Conservation (phyloP, 2,888 invertebrate species). For the Ommatoiulus sabulosus region DNA sequence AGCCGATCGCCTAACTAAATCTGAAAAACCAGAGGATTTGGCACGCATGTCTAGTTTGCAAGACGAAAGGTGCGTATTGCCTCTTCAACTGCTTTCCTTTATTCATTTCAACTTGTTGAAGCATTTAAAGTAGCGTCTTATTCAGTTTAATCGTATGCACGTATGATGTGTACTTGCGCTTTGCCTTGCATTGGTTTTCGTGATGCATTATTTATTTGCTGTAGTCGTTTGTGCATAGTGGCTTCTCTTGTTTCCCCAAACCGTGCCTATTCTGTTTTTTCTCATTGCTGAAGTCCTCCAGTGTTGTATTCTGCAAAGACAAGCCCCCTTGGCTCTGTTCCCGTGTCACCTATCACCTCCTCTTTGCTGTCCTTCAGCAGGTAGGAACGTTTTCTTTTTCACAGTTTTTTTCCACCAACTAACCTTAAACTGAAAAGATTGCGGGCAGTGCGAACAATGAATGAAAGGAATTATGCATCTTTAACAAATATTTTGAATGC, state of each 20-base stretch:
- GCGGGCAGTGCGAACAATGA: not conserved
- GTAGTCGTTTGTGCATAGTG: slow-evolving; percentile 59
- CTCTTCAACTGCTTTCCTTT: too few relatives aligned
- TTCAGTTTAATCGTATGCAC: slow-evolving; percentile 53
- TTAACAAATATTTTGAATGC: slow-evolving; percentile 47
- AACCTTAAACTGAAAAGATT: slow-evolving; percentile 61
- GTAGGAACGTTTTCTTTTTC: slow-evolving; percentile 66
- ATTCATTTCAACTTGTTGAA: not conserved
- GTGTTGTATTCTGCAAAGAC: slow-evolving; percentile 63
- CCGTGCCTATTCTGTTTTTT: slow-evolving; percentile 42
- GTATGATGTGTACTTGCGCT: slow-evolving; percentile 47
- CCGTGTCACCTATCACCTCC: slow-evolving; percentile 74
- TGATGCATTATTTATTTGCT: slow-evolving; percentile 55
- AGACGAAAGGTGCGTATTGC: slow-evolving; percentile 70
- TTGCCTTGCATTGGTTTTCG: not conserved
- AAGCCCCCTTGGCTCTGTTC: slow-evolving; percentile 64
- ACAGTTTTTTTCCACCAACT: slow-evolving; percentile 49
- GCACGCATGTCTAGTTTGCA: slow-evolving; percentile 67
- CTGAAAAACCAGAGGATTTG: slow-evolving; percentile 60
- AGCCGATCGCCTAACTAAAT: slow-evolving; percentile 60
- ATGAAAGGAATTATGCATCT: slow-evolving; percentile 42
- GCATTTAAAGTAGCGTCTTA: slow-evolving; percentile 42
- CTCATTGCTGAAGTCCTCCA: slow-evolving; percentile 58
- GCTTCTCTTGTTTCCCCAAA: slow-evolving; percentile 59
- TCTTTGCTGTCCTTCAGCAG: slow-evolving; percentile 73